Base-by-base conservation (phyloP, 2,797 vertebrate genomes). In the Enoplosus armatus region DNA sequence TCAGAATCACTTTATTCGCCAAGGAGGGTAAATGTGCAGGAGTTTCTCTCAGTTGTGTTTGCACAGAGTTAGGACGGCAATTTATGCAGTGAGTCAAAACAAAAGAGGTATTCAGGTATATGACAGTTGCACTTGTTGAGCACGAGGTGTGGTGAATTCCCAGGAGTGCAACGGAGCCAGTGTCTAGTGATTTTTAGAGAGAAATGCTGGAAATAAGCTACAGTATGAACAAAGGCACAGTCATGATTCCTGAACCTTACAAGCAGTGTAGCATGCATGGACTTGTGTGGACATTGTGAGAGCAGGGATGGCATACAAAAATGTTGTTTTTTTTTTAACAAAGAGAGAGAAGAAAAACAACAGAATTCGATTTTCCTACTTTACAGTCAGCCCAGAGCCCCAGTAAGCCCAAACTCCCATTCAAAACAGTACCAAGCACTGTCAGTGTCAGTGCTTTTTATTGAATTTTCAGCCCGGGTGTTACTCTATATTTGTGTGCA, bases 391-490 rank as follows among this genome's bases (percentile, higher is more conserved):
- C 77, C 80, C 86, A 82, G 81, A 92, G 79, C 81, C 83, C 78
- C 79, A 82, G 82, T 85, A 88, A 90, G 78, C 90, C 80, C 77
- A 87, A 84, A 89, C 89, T 84, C 76, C 82, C 76, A 90, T 91
- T 92, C 90, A 91, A 89, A 91, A 83, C 84, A 89, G 76, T 76
- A 85, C 66, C 79, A 65, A 84, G 67, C 86, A 68, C 85, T 78
- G 84, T 88, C 90, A 77, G 80, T 87, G 85, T 85, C 81, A 65
- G 82, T 82, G 87, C 79, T 85, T 91, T 92, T 90, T 93, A 92
- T 92, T 90, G 90, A 87, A 91, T 94, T 93, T 92, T 89, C 88
- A 92, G 80, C 78, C 77, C 3, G 78, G 83, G 86, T 89, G 87
- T 90, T 90, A 89, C 87, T 90, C 87, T 90, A 56, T 87, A 84